Percentiles rank a stretch among this genome's conserved stretches.
Conservation (phyloP, 2,888 invertebrate species). For the Aphidoletes aphidimyza region DNA sequence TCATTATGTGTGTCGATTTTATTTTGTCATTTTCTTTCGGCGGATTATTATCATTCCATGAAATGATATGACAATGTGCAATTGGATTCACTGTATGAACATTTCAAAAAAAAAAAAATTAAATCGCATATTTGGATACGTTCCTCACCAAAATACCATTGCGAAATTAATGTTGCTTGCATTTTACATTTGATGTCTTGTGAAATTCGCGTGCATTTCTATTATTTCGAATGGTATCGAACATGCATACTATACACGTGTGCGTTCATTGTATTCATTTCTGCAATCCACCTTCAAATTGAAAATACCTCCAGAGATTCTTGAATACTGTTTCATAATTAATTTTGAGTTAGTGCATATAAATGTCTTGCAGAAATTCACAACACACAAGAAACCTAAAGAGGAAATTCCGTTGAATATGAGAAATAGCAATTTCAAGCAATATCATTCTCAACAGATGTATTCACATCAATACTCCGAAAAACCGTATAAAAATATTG, state of each 20-base stretch:
- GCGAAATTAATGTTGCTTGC: too few species aligned
- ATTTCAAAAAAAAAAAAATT: too few species aligned
- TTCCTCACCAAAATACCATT: not conserved
- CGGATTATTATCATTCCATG: not conserved
- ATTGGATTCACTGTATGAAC: not conserved
- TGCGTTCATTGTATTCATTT: not conserved
- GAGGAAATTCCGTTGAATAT: too few species aligned
- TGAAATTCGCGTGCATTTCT: not conserved
- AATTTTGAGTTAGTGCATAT: not conserved
- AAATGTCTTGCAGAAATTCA: not conserved
- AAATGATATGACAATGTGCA: not conserved
- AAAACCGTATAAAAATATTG: too few species aligned
- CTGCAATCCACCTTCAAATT: slow-evolving; percentile 8
- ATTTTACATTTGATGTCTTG: not conserved
- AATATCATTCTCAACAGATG: too few species aligned
- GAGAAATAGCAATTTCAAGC: too few species aligned
- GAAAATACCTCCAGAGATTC: slow-evolving; percentile 14
- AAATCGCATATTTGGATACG: slow-evolving; percentile 5
- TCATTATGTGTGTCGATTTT: slow-evolving; percentile 1
- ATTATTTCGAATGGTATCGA: not conserved
- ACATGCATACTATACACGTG: not conserved
- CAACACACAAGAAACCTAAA: too few species aligned
- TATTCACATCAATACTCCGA: too few species aligned
- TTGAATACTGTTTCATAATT: slow-evolving; percentile 19
- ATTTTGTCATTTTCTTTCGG: not conserved